A percentile compares a stretch with the other conserved stretches of the same genome.
phyloP scores from a whole-genome alignment of 2,888 invertebrate genomes.

The Polydrusus cervinus region DNA sequence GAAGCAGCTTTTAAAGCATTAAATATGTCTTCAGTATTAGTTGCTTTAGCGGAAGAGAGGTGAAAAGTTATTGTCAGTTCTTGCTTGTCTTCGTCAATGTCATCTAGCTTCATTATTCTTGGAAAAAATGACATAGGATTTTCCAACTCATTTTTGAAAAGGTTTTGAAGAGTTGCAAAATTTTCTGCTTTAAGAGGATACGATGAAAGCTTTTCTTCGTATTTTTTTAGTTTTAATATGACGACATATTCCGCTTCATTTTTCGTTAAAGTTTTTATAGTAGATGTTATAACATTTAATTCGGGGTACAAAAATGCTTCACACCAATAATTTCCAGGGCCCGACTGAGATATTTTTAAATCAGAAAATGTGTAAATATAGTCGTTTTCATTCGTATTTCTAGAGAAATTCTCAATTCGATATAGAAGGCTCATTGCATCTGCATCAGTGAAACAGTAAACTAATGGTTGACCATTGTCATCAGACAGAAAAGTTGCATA shows the following conservation, averaged over 20 bases:
- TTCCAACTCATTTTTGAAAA: constrained; percentile 49
- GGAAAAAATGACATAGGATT: constrained; percentile 50
- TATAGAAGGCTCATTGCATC: constrained; percentile 47
- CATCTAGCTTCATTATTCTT: constrained; percentile 59
- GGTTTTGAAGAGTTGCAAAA: constrained; percentile 50
- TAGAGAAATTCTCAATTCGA: constrained; percentile 37
- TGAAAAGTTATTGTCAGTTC: constrained; percentile 59
- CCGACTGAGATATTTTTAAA: constrained; percentile 47
- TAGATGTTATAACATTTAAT: constrained; percentile 50
- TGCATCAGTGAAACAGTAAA: constrained; percentile 62
- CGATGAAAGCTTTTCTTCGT: constrained; percentile 39
- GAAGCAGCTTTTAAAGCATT: constrained; percentile 27
- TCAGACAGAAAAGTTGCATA: constrained; percentile 27
- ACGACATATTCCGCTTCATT: constrained; percentile 58
- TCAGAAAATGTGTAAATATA: constrained; percentile 48
- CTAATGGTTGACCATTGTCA: constrained; percentile 46
- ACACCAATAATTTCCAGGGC: constrained; percentile 64
- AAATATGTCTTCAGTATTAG: constrained; percentile 36
- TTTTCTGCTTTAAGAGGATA: constrained; percentile 56
- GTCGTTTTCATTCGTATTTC: neutral
- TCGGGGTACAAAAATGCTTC: constrained; percentile 61
- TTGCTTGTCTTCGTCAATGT: constrained; percentile 54
- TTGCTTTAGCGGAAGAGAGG: constrained; percentile 42
- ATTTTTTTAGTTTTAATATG: constrained; percentile 54
- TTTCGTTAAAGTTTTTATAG: constrained; percentile 28